These are phyloP conservation scores for Eristalinus sepulchralis DNA, from an alignment of 2,888 invertebrate genomes.

Conservation along the genomic window DNA sequence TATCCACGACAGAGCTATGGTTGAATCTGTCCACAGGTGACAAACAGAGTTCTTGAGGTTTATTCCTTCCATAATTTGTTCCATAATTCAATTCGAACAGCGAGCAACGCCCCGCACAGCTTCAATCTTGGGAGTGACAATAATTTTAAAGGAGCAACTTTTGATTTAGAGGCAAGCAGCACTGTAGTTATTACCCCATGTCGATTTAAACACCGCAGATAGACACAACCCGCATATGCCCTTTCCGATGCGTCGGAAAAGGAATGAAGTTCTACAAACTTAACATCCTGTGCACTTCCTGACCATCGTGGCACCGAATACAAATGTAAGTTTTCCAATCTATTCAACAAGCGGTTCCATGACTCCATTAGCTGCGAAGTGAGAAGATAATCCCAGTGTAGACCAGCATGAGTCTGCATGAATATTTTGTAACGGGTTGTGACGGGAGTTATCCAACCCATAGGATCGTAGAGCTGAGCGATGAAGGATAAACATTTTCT, in stretches of 20 bases:
- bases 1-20: conserved; percentile 65
- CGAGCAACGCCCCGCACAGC: conserved; percentile 8
- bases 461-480: neutral
- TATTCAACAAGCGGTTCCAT: neutral
- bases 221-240: neutral
- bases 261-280: neutral
- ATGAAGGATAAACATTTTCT: neutral
- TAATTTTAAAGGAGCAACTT: conserved; percentile 5
- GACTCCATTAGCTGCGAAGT: neutral
- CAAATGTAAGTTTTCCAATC: neutral
- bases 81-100: neutral
- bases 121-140: conserved; percentile 3
- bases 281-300: neutral
- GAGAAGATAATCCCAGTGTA: neutral
- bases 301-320: neutral
- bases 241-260: neutral
- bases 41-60: neutral
- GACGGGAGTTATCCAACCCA: conserved; percentile 3
- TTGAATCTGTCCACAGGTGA: conserved; percentile 72
- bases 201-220: neutral
- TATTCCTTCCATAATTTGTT: neutral
- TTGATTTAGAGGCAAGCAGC: neutral
- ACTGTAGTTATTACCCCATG: neutral
- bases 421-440: neutral
- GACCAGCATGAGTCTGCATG: neutral